phyloP scores from a whole-genome alignment of 2,113 vertebrate species.

The Aix galericulata region DNA sequence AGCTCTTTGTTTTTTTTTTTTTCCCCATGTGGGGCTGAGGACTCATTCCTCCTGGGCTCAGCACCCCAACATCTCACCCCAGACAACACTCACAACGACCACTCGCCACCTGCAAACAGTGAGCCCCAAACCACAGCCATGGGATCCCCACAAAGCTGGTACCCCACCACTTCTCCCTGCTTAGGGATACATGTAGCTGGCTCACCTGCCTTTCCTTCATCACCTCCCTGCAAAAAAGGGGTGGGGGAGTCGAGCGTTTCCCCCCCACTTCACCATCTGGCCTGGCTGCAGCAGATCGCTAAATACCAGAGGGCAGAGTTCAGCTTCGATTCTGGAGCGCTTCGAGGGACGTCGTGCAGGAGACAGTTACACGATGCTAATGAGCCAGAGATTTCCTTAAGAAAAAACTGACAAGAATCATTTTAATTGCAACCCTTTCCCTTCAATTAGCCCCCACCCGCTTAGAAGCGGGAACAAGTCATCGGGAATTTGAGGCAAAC shows the following conservation, averaged over 20 bases:
- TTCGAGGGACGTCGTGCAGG: neutral
- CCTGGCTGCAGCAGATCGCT: neutral
- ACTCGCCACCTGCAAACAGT: neutral
- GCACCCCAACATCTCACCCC: neutral
- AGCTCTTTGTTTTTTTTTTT: too few species aligned
- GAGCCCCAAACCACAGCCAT: neutral
- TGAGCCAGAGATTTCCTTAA: neutral
- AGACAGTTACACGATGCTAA: conserved; percentile 3
- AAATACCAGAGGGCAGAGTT: neutral
- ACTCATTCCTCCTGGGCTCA: neutral
- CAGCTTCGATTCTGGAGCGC: neutral
- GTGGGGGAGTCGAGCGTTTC: neutral
- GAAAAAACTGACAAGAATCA: neutral
- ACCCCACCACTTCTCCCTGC: neutral
- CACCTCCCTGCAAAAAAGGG: neutral
- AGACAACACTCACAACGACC: neutral
- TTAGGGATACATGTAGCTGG: neutral
- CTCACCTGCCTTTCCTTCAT: neutral
- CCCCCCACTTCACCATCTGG: neutral
- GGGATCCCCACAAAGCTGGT: neutral
- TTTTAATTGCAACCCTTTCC: neutral
- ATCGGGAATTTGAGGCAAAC: neutral
- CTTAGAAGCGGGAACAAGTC: neutral
- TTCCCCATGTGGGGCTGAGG: neutral
- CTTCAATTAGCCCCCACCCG: neutral